Conservation (phyloP, 2,113 vertebrate species). For the Erythrolamprus reginae region DNA sequence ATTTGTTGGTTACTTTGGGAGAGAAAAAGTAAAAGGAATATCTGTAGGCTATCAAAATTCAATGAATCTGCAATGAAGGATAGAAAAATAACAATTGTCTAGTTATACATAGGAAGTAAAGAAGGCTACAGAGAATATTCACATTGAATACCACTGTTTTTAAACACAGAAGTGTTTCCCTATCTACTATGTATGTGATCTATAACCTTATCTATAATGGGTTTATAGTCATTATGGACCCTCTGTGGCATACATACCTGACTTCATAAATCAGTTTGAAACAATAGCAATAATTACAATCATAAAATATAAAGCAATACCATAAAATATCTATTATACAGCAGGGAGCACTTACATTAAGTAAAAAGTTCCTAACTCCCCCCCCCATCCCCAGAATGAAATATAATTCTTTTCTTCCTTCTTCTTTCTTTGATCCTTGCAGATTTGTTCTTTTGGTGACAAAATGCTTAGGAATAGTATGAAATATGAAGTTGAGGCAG, state of each 20-base stretch:
- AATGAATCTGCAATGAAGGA: background rate
- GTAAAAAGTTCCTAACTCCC: background rate
- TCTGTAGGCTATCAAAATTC: background rate
- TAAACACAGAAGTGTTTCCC: background rate
- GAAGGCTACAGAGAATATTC: background rate
- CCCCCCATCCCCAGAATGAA: background rate
- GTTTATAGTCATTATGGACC: background rate
- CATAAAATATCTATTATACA: background rate
- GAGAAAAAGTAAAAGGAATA: background rate
- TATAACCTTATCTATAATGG: background rate
- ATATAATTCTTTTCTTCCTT: background rate
- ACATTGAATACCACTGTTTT: background rate
- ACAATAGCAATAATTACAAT: background rate
- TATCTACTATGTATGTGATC: background rate
- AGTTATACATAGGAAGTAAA: background rate
- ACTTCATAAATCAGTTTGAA: background rate
- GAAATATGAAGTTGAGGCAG: background rate
- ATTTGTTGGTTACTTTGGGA: background rate
- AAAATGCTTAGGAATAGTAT: background rate
- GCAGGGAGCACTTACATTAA: background rate
- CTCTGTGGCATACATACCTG: background rate
- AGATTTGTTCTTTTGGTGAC: background rate
- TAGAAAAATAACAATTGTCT: background rate
- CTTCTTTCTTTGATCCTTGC: background rate
- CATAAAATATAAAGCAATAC: background rate